phyloP scores from a whole-genome alignment of 2,888 invertebrate species.

The Ormyrus rosae region DNA sequence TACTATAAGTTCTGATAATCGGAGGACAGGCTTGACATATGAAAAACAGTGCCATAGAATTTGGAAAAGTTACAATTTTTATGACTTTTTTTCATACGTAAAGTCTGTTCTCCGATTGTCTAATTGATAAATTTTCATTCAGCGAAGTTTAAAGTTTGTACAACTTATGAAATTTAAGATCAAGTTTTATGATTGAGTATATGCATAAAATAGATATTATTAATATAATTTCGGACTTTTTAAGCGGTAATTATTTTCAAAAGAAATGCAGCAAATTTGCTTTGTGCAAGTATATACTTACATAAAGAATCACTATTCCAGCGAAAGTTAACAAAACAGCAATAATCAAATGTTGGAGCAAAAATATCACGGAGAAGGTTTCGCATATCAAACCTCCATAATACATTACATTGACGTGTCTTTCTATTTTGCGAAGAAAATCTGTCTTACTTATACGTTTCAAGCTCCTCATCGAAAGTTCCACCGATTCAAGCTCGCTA shows the following conservation, averaged over 20 bases:
- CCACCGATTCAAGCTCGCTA: not conserved
- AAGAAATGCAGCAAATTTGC: not conserved
- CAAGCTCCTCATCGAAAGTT: not conserved
- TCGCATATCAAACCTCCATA: slow-evolving; percentile 15
- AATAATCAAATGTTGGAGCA: not conserved
- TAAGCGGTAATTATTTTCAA: not conserved
- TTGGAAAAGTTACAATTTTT: too few species aligned
- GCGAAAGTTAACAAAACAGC: slow-evolving; percentile 3
- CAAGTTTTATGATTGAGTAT: too few species aligned
- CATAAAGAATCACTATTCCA: not conserved
- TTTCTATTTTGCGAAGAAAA: not conserved
- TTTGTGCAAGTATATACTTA: not conserved
- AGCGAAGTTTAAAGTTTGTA: too few species aligned
- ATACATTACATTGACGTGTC: slow-evolving; percentile 2
- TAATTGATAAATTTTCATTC: too few species aligned
- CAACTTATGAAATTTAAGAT: too few species aligned
- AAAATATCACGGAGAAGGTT: not conserved
- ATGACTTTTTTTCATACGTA: too few species aligned
- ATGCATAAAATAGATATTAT: too few species aligned
- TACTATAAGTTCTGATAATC: too few species aligned
- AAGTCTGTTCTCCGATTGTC: too few species aligned
- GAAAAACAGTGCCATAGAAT: too few species aligned
- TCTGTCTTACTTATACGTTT: not conserved
- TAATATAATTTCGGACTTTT: too few species aligned
- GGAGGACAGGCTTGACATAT: too few species aligned